Evolutionary conservation across 1,140 invertebrate species (phyloP), one percentile per base, ranked within the genome.

Genomic region (Lepidotrigona ventralis): DNA sequence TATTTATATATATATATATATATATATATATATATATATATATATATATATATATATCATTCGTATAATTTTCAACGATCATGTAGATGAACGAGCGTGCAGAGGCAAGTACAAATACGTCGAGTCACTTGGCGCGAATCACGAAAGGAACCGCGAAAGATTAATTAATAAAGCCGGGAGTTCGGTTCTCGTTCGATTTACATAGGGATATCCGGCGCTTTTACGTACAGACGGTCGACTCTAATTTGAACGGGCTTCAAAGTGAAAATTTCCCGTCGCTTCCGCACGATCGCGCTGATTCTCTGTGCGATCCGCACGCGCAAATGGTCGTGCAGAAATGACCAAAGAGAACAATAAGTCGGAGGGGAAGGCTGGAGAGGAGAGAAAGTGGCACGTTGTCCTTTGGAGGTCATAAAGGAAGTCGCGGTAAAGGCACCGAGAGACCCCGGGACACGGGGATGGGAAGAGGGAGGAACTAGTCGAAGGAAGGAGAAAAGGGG

Each of bases 401-500:
- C 81, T 74, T 72, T 46, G 75, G 23, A 70, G 75, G 46, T 79
- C 81, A 81, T 85, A 86, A 86, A 84, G 76, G 69, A 86, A 84
- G 69, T 63, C 72, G 72, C 51, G 77, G 82, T 68, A 54, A 80
- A 84, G 76, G 78, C 74, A 23, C 68, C 69, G 74, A 26, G 69
- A 29, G 75, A 46, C 26, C n/a, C 29, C 72, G 76, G 33, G 71
- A 70, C 29, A 75, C 9, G 21, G 56, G 21, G 56, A n/a, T 26
- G 66, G 46, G 9, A 26, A 39, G 56, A 12, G 21, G 81, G 70
- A 19, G 21, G 29, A 51, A 23, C 23, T 66, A 46, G 53, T 19
- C 23, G 74, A 53, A 82, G 77, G 14, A 60, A 64, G 53, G 6
- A 26, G 39, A 8, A 26, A 21, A 19, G 4, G 53, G 39, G 29